phyloP scores from a whole-genome alignment of 2,113 vertebrate genomes.

The Macquaria ambigua region DNA sequence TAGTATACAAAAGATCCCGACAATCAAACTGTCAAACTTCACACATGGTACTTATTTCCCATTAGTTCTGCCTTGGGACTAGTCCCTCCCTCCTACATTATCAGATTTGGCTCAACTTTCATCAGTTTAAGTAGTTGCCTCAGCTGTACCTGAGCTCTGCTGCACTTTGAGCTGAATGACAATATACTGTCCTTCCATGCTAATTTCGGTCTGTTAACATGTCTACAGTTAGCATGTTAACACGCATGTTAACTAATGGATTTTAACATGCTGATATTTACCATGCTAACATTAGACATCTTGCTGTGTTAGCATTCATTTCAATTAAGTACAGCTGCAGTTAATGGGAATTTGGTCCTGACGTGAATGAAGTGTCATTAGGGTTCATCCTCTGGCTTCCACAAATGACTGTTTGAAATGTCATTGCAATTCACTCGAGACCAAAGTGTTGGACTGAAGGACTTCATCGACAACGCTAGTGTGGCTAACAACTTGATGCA shows the following conservation, averaged over 20 bases:
- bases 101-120: constrained; percentile 1
- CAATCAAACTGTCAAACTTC: background rate
- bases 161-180: background rate
- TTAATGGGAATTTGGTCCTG: background rate
- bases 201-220: too few species aligned
- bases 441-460: background rate
- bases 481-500: background rate
- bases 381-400: background rate
- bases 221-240: background rate
- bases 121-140: background rate
- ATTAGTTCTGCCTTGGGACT: background rate
- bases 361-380: background rate
- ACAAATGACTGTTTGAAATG: background rate
- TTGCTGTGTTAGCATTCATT: too few species aligned
- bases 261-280: background rate
- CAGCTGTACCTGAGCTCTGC: background rate
- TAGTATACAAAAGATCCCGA: background rate
- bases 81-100: background rate
- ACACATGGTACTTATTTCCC: background rate
- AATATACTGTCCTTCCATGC: background rate
- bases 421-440: background rate
- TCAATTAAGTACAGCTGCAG: too few species aligned
- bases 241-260: background rate
- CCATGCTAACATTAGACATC: background rate
- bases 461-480: background rate